Evolutionary conservation across 35 echinoderm and acorn worm species (phyloP).

Genomic region (Amphiura filiformis): DNA sequence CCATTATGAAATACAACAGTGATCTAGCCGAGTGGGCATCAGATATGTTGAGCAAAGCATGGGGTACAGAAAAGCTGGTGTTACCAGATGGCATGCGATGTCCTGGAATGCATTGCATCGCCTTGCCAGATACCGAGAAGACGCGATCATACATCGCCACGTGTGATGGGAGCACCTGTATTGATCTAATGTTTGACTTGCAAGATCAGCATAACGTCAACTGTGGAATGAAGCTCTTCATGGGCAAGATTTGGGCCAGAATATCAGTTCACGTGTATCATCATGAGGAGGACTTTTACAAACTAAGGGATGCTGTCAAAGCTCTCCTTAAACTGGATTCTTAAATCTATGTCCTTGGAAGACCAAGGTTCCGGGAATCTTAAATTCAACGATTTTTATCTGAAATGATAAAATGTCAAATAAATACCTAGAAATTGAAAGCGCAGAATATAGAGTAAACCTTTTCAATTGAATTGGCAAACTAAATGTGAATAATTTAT

Average conservation of each 20-base stretch:
- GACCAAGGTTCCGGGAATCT: too few species aligned
- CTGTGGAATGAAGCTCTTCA: background rate
- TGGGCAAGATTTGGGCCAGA: background rate
- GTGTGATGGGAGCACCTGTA: background rate
- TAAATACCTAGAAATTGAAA: too few species aligned
- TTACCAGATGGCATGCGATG: constrained; percentile 33
- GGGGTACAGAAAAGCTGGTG: constrained; percentile 37
- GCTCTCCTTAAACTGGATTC: background rate
- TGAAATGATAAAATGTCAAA: too few species aligned
- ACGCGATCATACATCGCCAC: background rate
- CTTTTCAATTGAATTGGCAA: too few species aligned
- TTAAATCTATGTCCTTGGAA: too few species aligned
- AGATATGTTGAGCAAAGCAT: constrained; percentile 69
- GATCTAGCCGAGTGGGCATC: constrained; percentile 45
- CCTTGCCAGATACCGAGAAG: constrained; percentile 8
- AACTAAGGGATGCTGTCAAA: background rate
- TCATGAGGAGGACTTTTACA: background rate
- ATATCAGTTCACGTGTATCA: constrained; percentile 5
- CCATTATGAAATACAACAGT: constrained; percentile 34
- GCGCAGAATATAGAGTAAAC: too few species aligned
- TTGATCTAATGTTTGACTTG: background rate
- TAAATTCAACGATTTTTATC: too few species aligned
- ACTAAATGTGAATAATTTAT: too few species aligned
- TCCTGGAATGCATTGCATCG: constrained; percentile 60
- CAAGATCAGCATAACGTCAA: background rate